Evolutionary conservation across 2,113 vertebrate genomes (phyloP).

Genomic region (Peromyscus californicus): DNA sequence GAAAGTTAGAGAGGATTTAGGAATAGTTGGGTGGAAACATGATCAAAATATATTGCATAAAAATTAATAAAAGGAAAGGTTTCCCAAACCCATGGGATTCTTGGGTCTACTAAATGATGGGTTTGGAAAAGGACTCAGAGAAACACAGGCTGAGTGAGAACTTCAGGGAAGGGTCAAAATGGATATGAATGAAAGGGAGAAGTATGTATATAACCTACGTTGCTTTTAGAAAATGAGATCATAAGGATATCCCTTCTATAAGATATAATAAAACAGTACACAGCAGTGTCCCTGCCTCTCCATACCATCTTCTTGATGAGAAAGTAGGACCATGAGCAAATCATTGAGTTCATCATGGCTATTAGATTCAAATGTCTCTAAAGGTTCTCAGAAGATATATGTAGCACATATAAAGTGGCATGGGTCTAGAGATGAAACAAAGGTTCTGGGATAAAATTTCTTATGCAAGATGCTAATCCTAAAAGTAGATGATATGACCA

Average conservation of each 20-base stretch:
- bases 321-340: background rate
- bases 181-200: background rate
- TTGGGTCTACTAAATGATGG: background rate
- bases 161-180: background rate
- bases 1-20: too few species aligned
- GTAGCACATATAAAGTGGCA: background rate
- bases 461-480: background rate
- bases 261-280: background rate
- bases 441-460: conserved; percentile 35
- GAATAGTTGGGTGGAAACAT: background rate
- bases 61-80: background rate
- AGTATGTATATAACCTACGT: background rate
- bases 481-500: conserved; percentile 3
- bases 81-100: background rate
- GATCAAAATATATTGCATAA: background rate
- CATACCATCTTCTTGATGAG: background rate
- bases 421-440: background rate
- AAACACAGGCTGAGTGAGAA: background rate
- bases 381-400: background rate
- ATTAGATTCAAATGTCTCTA: background rate
- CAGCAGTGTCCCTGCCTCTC: background rate
- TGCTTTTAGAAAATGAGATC: conserved; percentile 6
- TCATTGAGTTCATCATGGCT: background rate
- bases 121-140: conserved; percentile 14
- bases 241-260: background rate